Evolutionary conservation across 2,113 vertebrate genomes (phyloP).

Genomic region (Siniperca knerii): DNA sequence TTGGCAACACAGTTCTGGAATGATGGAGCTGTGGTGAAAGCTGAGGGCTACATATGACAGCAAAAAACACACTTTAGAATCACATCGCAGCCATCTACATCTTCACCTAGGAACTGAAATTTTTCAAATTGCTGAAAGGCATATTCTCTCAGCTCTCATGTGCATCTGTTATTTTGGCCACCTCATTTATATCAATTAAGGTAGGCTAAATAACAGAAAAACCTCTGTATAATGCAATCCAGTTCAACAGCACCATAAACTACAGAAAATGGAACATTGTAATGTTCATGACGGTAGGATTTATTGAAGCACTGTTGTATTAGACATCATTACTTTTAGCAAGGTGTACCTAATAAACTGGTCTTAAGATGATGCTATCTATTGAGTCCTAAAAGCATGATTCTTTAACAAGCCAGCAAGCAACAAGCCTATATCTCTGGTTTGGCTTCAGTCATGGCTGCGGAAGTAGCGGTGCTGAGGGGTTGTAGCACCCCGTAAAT

Average conservation of each 20-base stretch:
- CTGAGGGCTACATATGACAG: slow-evolving; percentile 47
- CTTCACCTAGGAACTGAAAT: background rate
- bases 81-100: background rate
- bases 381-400: background rate
- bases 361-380: background rate
- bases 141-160: background rate
- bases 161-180: no score
- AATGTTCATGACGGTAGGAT: no score
- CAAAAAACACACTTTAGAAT: slow-evolving; percentile 30
- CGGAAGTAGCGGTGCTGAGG: no score
- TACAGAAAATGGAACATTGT: no score
- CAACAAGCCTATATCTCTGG: background rate
- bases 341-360: background rate
- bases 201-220: no score
- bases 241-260: no score
- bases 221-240: no score
- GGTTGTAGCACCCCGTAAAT: no score
- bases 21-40: slow-evolving; percentile 47
- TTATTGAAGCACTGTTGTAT: no score
- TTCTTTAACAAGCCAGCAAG: background rate
- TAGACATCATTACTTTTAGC: no score
- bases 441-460: background rate
- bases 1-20: slow-evolving; percentile 78
- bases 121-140: background rate
- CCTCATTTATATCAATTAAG: no score